Percentiles rank a stretch among this genome's conserved stretches.
Evolutionary conservation across 2,888 invertebrate genomes (phyloP).

Genomic region (Tenthredo scrophulariae): DNA sequence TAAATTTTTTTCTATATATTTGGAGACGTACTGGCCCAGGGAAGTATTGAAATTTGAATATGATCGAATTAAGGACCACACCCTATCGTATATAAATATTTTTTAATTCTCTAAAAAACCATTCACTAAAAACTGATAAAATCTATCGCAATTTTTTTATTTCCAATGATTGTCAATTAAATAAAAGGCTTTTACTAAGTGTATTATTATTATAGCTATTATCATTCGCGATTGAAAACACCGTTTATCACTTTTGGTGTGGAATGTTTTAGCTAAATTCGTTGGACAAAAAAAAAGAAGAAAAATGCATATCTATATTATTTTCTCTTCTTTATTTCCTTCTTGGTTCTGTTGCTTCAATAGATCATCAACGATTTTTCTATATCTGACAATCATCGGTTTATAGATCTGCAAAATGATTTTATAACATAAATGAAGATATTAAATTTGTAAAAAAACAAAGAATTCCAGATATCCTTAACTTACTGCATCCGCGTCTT

Average conservation of each 20-base stretch:
- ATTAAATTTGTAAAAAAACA: background rate
- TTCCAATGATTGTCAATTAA: background rate
- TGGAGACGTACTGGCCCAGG: too few relatives aligned
- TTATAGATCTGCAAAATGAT: conserved; percentile 82
- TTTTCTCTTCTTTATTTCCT: background rate
- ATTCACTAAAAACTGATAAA: background rate
- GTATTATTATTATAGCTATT: background rate
- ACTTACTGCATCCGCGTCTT: conserved; percentile 83
- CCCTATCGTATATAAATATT: background rate
- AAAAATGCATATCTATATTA: background rate
- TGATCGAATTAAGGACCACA: too few relatives aligned
- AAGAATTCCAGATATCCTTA: background rate
- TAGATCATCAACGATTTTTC: conserved; percentile 78
- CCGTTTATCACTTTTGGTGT: conserved; percentile 50
- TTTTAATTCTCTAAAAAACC: background rate
- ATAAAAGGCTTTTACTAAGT: background rate
- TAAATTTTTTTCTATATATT: too few relatives aligned
- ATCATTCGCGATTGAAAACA: background rate
- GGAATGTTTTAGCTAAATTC: conserved; percentile 49
- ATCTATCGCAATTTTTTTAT: background rate
- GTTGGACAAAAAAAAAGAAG: background rate
- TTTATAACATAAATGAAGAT: conserved; percentile 49
- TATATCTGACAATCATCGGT: conserved; percentile 87
- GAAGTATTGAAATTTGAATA: background rate
- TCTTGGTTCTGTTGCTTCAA: conserved; percentile 61